Base-by-base conservation (phyloP, 2,113 vertebrate genomes). In the Paradoxurus hermaphroditus region DNA sequence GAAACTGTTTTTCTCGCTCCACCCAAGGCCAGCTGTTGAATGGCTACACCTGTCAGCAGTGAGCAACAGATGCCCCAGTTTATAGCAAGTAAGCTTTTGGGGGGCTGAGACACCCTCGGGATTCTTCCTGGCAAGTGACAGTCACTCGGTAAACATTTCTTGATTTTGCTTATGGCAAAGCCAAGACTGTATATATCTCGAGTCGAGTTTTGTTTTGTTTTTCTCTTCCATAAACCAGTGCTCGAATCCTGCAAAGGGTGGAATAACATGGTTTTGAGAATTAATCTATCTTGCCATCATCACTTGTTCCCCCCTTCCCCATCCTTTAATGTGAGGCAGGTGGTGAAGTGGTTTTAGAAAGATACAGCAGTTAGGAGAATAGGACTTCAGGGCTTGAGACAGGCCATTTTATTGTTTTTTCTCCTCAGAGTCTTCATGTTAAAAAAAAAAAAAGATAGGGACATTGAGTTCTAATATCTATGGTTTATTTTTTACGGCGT, bases 11-110 rank as follows among this genome's bases (percentile, higher is more conserved):
- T 67, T n/a, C 86, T 49, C 63, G 86, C 78, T 93, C 59, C 94
- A 96, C 89, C 91, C 87, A 16, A 75, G 75, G 72, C 96, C 97
- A 95, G 96, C 96, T 97, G 96, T 97, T 97, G 96, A 96, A 94
- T 94, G 92, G 72, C 81, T 81, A 10, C 81, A 88, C 93, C 90
- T 96, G 51, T 93, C 72, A 88, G 72, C 85, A 31, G 18, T 25
- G 62, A 97, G 97, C 95, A 98, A 98, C 97, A 97, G 96, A 96
- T 98, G 97, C 96, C 70, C 19, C 3, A 49, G 78, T 87, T 23
- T 34, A 41, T 36, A 88, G 83, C 53, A 8, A 59, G 78, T 31
- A 15, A 81, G 94, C 79, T 67, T 87, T 93, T 8, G 65, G 44
- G 73, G 84, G 86, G 9, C 68, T 7, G 0, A n/a, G n/a, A n/a